Percentiles rank a stretch among this genome's conserved stretches.
Evolutionary conservation across 2,888 invertebrate species (phyloP).

Genomic region (Gonocerus acuteangulatus): DNA sequence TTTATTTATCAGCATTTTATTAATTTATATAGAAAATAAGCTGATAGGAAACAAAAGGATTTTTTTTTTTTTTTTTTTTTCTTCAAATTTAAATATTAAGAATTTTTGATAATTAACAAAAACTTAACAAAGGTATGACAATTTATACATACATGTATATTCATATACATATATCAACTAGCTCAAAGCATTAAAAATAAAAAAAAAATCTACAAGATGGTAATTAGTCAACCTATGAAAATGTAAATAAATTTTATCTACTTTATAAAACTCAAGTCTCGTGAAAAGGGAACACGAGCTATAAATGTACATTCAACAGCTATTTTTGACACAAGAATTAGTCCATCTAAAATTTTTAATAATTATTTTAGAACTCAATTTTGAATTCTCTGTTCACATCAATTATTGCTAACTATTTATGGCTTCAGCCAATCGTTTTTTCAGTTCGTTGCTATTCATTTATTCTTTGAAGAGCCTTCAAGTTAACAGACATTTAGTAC

Average conservation of each 20-base stretch:
- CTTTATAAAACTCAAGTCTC: constrained; percentile 7
- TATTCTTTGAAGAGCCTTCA: background rate
- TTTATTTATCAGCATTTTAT: constrained; percentile 25
- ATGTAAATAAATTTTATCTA: constrained; percentile 13
- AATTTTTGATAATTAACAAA: constrained; percentile 6
- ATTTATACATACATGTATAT: background rate
- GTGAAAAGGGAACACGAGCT: background rate
- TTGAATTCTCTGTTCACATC: constrained; percentile 3
- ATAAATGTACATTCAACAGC: constrained; percentile 11
- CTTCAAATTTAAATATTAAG: background rate
- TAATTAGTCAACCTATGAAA: constrained; percentile 23
- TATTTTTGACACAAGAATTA: constrained; percentile 16
- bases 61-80: background rate
- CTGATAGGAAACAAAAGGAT: constrained; percentile 12
- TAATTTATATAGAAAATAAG: constrained; percentile 16
- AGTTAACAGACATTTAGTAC: constrained; percentile 15
- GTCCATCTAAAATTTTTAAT: constrained; percentile 18
- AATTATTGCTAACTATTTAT: constrained; percentile 17
- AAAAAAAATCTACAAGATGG: constrained; percentile 20
- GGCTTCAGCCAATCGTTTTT: constrained; percentile 7
- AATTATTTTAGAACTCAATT: constrained; percentile 14
- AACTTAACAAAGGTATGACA: constrained; percentile 13
- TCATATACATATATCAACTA: constrained; percentile 6
- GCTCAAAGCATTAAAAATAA: constrained; percentile 22
- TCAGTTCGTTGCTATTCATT: constrained; percentile 10